A percentile compares a stretch with the other conserved stretches of the same genome.
These are phyloP conservation scores for Myathropa florea DNA, from an alignment of 2,888 invertebrate genomes.

Conservation along the genomic window DNA sequence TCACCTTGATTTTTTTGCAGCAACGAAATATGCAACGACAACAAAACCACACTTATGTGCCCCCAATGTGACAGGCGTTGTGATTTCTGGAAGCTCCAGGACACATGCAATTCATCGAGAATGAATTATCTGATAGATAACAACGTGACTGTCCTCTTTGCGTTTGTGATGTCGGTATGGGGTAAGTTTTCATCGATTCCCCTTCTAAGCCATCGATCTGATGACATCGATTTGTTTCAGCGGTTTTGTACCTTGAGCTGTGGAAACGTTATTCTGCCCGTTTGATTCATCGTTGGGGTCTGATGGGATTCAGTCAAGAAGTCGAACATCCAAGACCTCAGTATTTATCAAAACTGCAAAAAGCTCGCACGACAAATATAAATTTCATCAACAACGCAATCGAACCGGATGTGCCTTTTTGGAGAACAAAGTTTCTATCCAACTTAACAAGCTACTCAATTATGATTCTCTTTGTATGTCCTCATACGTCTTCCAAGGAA, in stretches of 20 bases:
- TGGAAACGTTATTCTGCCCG: constrained; percentile 91
- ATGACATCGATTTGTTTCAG: constrained; percentile 73
- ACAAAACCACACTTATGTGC: constrained; percentile 86
- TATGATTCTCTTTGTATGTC: constrained; percentile 80
- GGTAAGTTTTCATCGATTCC: constrained; percentile 77
- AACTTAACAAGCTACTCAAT: constrained; percentile 87
- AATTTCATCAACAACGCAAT: constrained; percentile 83
- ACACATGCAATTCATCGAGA: constrained; percentile 87
- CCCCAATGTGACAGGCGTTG: constrained; percentile 90
- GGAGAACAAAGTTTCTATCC: constrained; percentile 87
- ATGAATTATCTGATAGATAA: constrained; percentile 92
- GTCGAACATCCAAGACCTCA: constrained; percentile 90
- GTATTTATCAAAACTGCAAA: constrained; percentile 84
- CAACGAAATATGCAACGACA: constrained; percentile 83
- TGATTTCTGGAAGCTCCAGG: constrained; percentile 87
- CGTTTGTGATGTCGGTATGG: constrained; percentile 92
- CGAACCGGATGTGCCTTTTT: constrained; percentile 89
- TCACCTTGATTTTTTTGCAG: constrained; percentile 74
- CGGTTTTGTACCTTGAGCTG: constrained; percentile 88
- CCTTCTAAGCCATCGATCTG: neutral
- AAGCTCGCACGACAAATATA: constrained; percentile 82
- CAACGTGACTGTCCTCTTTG: constrained; percentile 88
- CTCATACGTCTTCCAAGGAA: neutral
- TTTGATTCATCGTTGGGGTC: constrained; percentile 91
- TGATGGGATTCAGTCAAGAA: constrained; percentile 87